Evolutionary conservation across 2,797 vertebrate species (phyloP), one percentile per base, ranked within the genome.

Genomic region (Xerus rutilus): DNA sequence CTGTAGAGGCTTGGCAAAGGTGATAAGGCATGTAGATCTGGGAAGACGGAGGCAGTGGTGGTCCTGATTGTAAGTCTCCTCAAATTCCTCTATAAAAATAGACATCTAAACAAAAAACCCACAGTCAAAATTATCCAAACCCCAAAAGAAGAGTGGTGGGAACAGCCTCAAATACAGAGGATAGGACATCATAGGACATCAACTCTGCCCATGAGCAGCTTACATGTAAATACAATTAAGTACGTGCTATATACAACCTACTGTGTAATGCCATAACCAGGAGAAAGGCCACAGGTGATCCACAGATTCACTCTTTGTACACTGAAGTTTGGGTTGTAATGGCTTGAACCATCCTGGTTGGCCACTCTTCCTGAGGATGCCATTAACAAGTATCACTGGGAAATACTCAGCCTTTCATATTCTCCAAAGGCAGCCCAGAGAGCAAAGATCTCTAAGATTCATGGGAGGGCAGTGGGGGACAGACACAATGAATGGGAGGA

Each of bases 21-120:
- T 57, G 32, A 77, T 35, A 74, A 73, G 28, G 35, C 9, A 2
- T 3, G 23, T 18, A 32, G n/a, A 78, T 72, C 32, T 72, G 45
- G 30, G 11, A 83, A 91, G 25, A 77, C 7, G 11, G 64, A 91
- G n/a, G 47, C n/a, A 72, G 6, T 32, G 25, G 23, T 39, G 54
- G 43, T 8, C 45, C 35, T 77, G 39, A 21, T 87, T 83, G 70
- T 35, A 1, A 91, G 83, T 72, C 54, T 91, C 30, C 3, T 43
- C 52, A 62, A 57, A 73, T 54, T 49, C 15, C 62, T 32, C 32
- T 72, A 57, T 15, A 59, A 83, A 86, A 79, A 64, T 14, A 95
- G 25, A 70, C 10, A 87, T 65, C 20, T 54, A n/a, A 77, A 32
- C 70, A 39, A 77, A 32, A 91, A 69, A 35, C 4, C 15, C 23